Evolutionary conservation across 23 tunicate species (phyloP).

Genomic region (Trididemnum clinides): DNA sequence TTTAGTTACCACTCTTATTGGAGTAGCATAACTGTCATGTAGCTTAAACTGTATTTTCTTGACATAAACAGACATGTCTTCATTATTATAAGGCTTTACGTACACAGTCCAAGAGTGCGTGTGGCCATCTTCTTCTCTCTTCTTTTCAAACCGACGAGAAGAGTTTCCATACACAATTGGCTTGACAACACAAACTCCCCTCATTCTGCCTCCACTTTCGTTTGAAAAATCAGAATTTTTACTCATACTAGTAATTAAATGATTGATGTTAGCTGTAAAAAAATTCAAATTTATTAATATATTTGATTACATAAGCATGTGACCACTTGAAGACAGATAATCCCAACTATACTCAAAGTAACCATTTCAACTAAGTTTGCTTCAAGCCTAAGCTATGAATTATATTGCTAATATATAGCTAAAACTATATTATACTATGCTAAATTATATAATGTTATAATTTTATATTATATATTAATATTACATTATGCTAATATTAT

Average conservation of each 20-base stretch:
- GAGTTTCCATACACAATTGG: constrained; percentile 97
- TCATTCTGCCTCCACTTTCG: constrained; percentile 74
- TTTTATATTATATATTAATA: too few species aligned
- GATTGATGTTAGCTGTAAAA: too few species aligned
- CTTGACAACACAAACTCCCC: constrained; percentile 85
- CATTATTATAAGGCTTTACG: constrained; percentile 86
- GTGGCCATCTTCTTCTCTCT: constrained; percentile 98
- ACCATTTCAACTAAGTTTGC: too few species aligned
- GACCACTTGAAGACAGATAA: too few species aligned
- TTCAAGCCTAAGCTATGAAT: too few species aligned
- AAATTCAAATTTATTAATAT: too few species aligned
- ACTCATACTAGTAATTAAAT: neutral
- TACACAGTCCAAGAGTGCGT: constrained; percentile 97
- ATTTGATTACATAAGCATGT: too few species aligned
- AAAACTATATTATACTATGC: too few species aligned
- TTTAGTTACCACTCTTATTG: constrained; percentile 80
- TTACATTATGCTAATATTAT: too few species aligned
- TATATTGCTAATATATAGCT: too few species aligned
- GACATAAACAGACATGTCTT: constrained; percentile 93
- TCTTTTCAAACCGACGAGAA: constrained; percentile 78
- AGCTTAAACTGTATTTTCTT: constrained; percentile 95
- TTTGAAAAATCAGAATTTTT: constrained; percentile 12
- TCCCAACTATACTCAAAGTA: too few species aligned
- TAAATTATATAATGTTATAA: too few species aligned
- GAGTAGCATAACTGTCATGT: constrained; percentile 92